These are phyloP conservation scores for Corythaeola cristata DNA, from an alignment of 2,113 vertebrate species.

Conservation along the genomic window DNA sequence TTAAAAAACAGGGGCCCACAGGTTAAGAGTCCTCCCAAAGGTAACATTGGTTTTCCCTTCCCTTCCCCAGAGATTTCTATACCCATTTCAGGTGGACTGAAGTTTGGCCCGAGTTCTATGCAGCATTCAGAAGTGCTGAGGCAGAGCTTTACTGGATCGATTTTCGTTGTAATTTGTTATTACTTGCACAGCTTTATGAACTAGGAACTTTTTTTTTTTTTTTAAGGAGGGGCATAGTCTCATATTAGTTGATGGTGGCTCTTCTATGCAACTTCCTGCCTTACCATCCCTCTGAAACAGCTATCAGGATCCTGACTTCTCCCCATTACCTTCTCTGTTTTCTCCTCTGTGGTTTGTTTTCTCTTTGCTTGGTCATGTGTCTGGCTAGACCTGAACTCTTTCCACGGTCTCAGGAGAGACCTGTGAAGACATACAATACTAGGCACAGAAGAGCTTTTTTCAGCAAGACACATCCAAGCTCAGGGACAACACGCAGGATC, in stretches of 20 bases:
- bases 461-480: neutral
- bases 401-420: neutral
- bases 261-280: neutral
- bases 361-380: neutral
- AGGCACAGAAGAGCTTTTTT: neutral
- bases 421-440: neutral
- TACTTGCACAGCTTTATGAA: conserved; percentile 24
- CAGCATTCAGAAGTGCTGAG: conserved; percentile 49
- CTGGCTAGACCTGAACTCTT: neutral
- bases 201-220: neutral
- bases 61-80: neutral
- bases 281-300: neutral
- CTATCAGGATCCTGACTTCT: neutral
- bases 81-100: neutral
- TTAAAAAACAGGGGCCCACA: neutral
- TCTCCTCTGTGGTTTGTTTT: neutral
- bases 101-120: conserved; percentile 41
- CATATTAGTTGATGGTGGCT: neutral
- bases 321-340: neutral
- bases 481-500: neutral
- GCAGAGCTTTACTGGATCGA: conserved; percentile 43
- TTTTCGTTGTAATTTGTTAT: conserved; percentile 12
- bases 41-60: neutral
- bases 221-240: neutral
- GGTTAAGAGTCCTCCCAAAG: neutral